Base-by-base conservation (phyloP, 2,888 invertebrate species). In the Drosophila stalkeri region DNA sequence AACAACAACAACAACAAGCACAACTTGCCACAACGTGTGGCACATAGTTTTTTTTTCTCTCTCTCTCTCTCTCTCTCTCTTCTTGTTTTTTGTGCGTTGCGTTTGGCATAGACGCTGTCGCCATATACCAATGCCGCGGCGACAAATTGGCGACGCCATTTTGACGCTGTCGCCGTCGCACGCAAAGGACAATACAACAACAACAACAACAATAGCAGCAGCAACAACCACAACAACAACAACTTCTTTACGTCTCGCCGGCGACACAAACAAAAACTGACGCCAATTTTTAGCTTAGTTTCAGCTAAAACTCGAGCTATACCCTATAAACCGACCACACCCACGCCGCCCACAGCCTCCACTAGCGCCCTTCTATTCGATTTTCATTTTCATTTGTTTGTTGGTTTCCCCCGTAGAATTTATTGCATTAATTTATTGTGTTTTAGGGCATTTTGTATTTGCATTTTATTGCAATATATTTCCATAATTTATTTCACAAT, bases 121-220 rank as follows among this genome's bases (percentile, higher is more conserved):
- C 86, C 86, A 80, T 84, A 71, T 72, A 76, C 78, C 77, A 72
- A 68, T 69, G 63, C 49, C 71, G 81, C 88, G 91, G 92, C 92
- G 92, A 89, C 91, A 90, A 85, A 82, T 89, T 86, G 90, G 84
- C 85, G 92, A 88, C 92, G 91, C 91, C 91, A 90, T 85, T 91
- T 88, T 88, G 89, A 89, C 85, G 88, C 84, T 87, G 88, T 82
- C 81, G 84, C 84, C 61, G 70, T 61, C 76, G 79, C 77, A 80
- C 72, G 86, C 85, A 87, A 86, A 85, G 90, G 86, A 81, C 82
- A 79, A 82, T 72, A n/a, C 54, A 37, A 39, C 68, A 33, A 57
- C 62, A 65, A 54, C 70, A 75, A 46, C 73, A 74, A 47, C 43
- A 49, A 41, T 14, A 54, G 3, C 31, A 27, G n/a, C 64, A 20